These are phyloP conservation scores for Papilio elwesi DNA, from an alignment of 2,888 invertebrate genomes.

Conservation along the genomic window DNA sequence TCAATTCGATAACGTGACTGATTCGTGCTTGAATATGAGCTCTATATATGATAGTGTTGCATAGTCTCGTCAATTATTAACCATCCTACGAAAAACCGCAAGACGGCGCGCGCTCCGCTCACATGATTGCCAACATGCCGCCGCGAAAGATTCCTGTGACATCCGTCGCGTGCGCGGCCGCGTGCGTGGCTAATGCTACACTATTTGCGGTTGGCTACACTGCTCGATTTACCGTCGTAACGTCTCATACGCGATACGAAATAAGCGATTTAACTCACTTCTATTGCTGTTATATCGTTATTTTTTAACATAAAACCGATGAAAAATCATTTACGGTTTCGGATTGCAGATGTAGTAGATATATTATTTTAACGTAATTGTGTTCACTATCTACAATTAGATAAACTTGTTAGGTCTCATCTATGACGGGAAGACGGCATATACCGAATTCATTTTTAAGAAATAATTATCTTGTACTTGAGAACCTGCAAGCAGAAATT, in stretches of 20 bases:
- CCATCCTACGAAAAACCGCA: conserved; percentile 70
- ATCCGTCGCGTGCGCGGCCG: conserved; percentile 65
- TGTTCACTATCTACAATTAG: too few species aligned
- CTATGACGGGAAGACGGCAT: too few species aligned
- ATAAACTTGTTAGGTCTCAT: too few species aligned
- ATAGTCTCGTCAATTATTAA: conserved; percentile 54
- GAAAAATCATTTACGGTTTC: too few species aligned
- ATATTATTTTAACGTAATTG: too few species aligned
- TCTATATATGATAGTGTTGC: conserved; percentile 48
- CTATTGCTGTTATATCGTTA: conserved; percentile 6
- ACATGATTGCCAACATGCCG: conserved; percentile 48
- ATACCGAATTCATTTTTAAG: too few species aligned
- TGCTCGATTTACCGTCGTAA: conserved; percentile 47
- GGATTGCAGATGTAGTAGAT: too few species aligned
- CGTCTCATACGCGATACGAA: conserved; percentile 15
- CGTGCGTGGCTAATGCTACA: conserved; percentile 63
- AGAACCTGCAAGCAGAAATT: too few species aligned
- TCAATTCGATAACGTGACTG: too few species aligned
- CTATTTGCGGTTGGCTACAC: conserved; percentile 72
- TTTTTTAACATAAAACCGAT: not conserved
- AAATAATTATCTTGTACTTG: too few species aligned
- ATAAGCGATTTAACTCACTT: conserved; percentile 27
- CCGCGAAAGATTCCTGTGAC: conserved; percentile 49
- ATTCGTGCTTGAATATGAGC: not conserved
- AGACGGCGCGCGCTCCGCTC: conserved; percentile 54